Conservation (phyloP, 2,113 vertebrate genomes). For the Chaenogobius annularis region DNA sequence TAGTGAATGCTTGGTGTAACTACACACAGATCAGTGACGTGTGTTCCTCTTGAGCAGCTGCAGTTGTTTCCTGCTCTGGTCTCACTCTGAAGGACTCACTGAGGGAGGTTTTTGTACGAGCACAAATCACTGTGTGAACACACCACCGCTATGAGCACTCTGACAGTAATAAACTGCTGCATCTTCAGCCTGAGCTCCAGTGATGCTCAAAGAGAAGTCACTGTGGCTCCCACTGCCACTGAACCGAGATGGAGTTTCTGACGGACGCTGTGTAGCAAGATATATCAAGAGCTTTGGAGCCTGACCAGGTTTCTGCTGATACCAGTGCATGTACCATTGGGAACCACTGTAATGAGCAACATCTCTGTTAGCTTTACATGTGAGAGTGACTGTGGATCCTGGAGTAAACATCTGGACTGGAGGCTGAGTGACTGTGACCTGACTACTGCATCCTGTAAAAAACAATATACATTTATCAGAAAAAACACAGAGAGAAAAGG, state of each 20-base stretch:
- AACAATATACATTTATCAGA: slow-evolving; percentile 22
- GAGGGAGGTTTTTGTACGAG: slow-evolving; percentile 60
- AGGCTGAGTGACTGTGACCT: slow-evolving; percentile 61
- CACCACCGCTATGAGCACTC: not conserved
- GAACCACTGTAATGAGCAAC: not conserved
- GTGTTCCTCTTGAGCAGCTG: slow-evolving; percentile 10
- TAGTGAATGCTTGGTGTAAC: too few species aligned
- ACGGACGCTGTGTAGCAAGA: not conserved
- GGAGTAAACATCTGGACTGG: slow-evolving; percentile 10
- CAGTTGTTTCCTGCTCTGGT: slow-evolving; percentile 14
- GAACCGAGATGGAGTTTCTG: slow-evolving; percentile 51
- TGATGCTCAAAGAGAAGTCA: slow-evolving; percentile 59
- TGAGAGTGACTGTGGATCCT: slow-evolving; percentile 14
- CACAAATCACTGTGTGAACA: slow-evolving; percentile 60
- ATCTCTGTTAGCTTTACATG: slow-evolving; percentile 22
- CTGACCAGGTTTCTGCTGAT: slow-evolving; percentile 64
- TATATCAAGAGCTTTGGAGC: slow-evolving; percentile 56
- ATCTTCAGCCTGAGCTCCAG: slow-evolving; percentile 49
- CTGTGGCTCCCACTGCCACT: slow-evolving; percentile 50
- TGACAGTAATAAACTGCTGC: slow-evolving; percentile 58
- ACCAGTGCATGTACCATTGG: slow-evolving; percentile 25
- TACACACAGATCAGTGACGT: too few species aligned
- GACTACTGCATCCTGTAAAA: slow-evolving; percentile 31
- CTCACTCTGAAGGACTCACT: slow-evolving; percentile 16
- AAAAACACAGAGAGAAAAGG: slow-evolving; percentile 26